Base-by-base conservation (phyloP, 2,113 vertebrate genomes). In the Engystomops pustulosus region DNA sequence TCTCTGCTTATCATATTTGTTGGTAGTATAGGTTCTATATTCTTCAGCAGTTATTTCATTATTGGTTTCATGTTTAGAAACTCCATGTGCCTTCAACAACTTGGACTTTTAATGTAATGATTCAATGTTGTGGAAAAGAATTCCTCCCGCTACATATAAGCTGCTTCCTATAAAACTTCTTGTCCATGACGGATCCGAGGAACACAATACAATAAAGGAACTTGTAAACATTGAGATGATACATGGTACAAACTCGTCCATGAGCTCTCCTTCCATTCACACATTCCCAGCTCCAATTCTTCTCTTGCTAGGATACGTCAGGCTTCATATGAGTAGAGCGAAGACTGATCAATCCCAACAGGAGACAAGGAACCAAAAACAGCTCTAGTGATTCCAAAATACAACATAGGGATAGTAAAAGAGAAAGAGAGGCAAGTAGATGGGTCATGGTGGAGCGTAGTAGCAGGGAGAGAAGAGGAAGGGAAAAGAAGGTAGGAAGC, bases 351-450 rank as follows among this genome's bases (percentile, higher is more conserved):
- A 45, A 27, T 20, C 44, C 77, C 20, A 70, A 41, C 6, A 69
- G 47, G 3, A 67, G 7, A 5, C n/a, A 75, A 41, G 3, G 17
- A 45, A 55, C 23, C 47, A 87, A 86, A 85, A 80, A 86, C 77
- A 1, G 17, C 41, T 38, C 68, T 27, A 41, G 49, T 0, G 0
- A 38, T 38, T 17, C 0, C 6, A 15, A 2, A 77, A 38, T 10
- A 76, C 10, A 41, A 38, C 77, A 77, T 67, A 77, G 84, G 55
- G 32, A 67, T 67, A 60, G 38, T 32, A 36, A 65, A n/a, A 79
- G 85, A 79, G 7, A 76, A 55, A 67, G 27, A 32, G 47, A 62
- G 67, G 82, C 68, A 76, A 27, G 32, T 25, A 72, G 34, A 7
- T 41, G 25, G 34, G 36, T 20, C 36, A 70, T 27, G 67, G 51